Base-by-base conservation (phyloP, 2,113 vertebrate genomes). In the Epinephelus fuscoguttatus region DNA sequence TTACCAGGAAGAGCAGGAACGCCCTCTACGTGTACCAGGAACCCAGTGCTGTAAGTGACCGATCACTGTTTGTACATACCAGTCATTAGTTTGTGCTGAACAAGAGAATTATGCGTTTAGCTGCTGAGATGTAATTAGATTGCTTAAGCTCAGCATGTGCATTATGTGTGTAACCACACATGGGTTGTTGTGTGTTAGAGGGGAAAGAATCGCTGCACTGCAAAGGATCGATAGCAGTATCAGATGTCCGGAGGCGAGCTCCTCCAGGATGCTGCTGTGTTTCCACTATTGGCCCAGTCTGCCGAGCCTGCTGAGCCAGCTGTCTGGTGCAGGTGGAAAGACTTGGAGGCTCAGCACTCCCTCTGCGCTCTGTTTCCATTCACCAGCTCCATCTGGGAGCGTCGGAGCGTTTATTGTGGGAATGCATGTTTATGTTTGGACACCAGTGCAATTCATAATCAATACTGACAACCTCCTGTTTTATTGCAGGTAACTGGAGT, bases 1-100 rank as follows among this genome's bases (percentile, higher is more conserved):
- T 0, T 96, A 97, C 94, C 96, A 96, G 89, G 97, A 98, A 80
- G 97, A 97, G 75, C 96, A 96, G 67, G 98, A 99, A 77, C 96
- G 97, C 50, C 98, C 98, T 17, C 95, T 99, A 33, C 96, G 97
- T 0, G 96, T 95, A 8, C 98, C 96, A 3, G 94, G 96, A 87
- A 97, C 96, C 7, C 98, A 99, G 92, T 99, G 98, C 91, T 99
- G 98, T 99, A 95, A 98, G 98, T 97, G 68, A 72, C 86, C 12
- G 2, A 27, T 87, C 23, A 3, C 75, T 77, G 47, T 82, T 84
- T 70, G 33, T 33, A 60, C 62, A 75, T 74, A 82, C 33, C 45
- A 78, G 19, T 55, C 63, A 19, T 80, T 66, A 71, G 13, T 80
- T 77, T 87, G 25, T 82, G 74, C 68, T 47, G 49, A 88, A 69